A percentile compares a stretch with the other conserved stretches of the same genome.
Evolutionary conservation across 2,888 invertebrate species (phyloP).

Genomic region (Drosophila sordidula): DNA sequence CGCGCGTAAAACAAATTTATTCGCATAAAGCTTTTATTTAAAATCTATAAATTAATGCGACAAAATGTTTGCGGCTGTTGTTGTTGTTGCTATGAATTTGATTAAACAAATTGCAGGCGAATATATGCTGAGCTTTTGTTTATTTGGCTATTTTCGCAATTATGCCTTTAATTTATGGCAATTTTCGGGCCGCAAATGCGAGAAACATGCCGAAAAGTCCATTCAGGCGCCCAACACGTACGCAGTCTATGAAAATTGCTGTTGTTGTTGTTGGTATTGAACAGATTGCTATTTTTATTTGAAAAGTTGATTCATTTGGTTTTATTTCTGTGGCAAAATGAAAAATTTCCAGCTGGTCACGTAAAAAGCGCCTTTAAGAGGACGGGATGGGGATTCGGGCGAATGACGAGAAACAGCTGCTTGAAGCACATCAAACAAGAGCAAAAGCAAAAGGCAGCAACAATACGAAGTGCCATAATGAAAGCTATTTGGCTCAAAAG

Average conservation of each 20-base stretch:
- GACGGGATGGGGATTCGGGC: neutral
- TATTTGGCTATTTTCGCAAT: slow-evolving; percentile 28
- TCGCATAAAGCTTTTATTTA: neutral
- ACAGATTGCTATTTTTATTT: slow-evolving; percentile 71
- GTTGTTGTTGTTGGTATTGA: slow-evolving; percentile 12
- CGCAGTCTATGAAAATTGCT: slow-evolving; percentile 43
- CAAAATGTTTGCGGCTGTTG: neutral
- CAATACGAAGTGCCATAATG: slow-evolving; percentile 58
- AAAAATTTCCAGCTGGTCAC: slow-evolving; percentile 68
- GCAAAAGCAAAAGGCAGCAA: slow-evolving; percentile 23
- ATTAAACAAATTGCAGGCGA: slow-evolving; percentile 36
- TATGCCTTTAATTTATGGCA: slow-evolving; percentile 44
- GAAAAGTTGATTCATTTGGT: slow-evolving; percentile 73
- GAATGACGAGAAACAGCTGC: slow-evolving; percentile 53
- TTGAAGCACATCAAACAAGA: slow-evolving; percentile 52
- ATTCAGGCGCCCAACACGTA: slow-evolving; percentile 45
- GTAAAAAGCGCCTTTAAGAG: slow-evolving; percentile 47
- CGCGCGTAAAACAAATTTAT: neutral
- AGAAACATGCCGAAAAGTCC: slow-evolving; percentile 14
- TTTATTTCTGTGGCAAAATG: slow-evolving; percentile 62
- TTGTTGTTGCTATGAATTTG: slow-evolving; percentile 6
- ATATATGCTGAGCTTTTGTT: slow-evolving; percentile 30
- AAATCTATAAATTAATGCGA: neutral
- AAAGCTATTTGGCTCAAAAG: slow-evolving; percentile 66
- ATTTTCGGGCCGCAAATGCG: slow-evolving; percentile 42